Conservation (phyloP, 2,888 invertebrate species). For the Corythucha ciliata region DNA sequence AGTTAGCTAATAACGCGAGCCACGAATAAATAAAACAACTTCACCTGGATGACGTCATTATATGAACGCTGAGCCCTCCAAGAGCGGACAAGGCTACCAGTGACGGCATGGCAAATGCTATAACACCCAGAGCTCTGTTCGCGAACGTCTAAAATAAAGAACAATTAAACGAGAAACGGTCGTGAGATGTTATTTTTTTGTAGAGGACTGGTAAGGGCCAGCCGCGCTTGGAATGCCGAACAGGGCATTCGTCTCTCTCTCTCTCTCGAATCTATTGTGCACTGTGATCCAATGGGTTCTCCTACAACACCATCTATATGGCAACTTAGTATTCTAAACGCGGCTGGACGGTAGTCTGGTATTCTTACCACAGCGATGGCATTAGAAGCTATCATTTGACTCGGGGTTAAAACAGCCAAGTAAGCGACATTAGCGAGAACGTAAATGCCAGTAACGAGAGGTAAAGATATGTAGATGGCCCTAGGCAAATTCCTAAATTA, state of each 20-base stretch:
- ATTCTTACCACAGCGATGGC: constrained; percentile 94
- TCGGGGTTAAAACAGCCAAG: constrained; percentile 71
- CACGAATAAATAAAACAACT: background rate
- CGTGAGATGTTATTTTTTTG: background rate
- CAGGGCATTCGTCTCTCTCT: too few species aligned
- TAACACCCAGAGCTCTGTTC: constrained; percentile 59
- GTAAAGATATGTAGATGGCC: constrained; percentile 84
- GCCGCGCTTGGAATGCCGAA: too few species aligned
- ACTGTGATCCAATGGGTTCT: too few species aligned
- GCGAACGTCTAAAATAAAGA: constrained; percentile 66
- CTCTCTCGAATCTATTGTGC: too few species aligned
- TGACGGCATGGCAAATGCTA: constrained; percentile 75
- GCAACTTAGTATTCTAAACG: too few species aligned
- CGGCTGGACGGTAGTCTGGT: too few species aligned
- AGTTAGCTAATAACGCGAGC: background rate
- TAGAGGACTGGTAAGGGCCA: background rate
- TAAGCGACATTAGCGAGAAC: constrained; percentile 82
- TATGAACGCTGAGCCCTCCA: constrained; percentile 87
- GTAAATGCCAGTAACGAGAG: constrained; percentile 79
- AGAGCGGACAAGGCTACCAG: constrained; percentile 88
- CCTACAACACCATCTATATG: too few species aligned
- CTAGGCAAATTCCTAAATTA: constrained; percentile 66
- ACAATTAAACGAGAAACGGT: too few species aligned
- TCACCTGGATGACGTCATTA: constrained; percentile 82
- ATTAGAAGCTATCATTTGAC: constrained; percentile 75